phyloP scores from a whole-genome alignment of 1,140 invertebrate genomes.

The Semibalanus balanoides region DNA sequence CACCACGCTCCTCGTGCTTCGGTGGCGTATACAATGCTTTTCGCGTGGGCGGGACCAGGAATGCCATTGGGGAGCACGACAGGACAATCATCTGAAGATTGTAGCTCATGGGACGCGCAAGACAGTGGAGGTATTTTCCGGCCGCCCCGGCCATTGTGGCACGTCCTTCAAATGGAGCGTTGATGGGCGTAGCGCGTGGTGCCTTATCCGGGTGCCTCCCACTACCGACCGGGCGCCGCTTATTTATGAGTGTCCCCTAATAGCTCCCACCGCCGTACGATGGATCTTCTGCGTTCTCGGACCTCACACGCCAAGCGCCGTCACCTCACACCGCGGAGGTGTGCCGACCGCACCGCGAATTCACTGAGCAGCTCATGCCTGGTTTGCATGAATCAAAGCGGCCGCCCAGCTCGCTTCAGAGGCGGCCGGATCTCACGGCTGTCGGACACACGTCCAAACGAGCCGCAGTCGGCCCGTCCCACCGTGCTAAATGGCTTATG shows the following conservation, averaged over 20 bases:
- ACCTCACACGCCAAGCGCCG: too few species aligned
- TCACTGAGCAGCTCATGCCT: too few species aligned
- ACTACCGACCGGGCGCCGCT: too few species aligned
- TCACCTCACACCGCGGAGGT: too few species aligned
- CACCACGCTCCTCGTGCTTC: not conserved
- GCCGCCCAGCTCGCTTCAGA: too few species aligned
- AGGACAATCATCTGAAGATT: not conserved
- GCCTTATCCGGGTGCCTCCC: not conserved
- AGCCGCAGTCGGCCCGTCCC: not conserved
- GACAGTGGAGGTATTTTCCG: not conserved
- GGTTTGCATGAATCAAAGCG: too few species aligned
- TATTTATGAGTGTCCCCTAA: not conserved
- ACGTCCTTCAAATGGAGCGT: not conserved
- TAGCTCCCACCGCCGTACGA: not conserved
- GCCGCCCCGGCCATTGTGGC: not conserved
- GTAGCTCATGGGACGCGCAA: not conserved
- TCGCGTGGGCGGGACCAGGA: not conserved
- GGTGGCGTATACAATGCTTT: not conserved
- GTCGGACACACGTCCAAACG: not conserved
- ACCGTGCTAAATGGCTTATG: not conserved
- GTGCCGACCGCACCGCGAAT: too few species aligned
- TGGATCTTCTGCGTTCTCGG: too few species aligned
- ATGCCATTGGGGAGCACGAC: not conserved
- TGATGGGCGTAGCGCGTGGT: not conserved
- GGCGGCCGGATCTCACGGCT: not conserved